These are phyloP conservation scores for Scytalopus superciliaris DNA, from an alignment of 2,113 vertebrate genomes.

Conservation along the genomic window DNA sequence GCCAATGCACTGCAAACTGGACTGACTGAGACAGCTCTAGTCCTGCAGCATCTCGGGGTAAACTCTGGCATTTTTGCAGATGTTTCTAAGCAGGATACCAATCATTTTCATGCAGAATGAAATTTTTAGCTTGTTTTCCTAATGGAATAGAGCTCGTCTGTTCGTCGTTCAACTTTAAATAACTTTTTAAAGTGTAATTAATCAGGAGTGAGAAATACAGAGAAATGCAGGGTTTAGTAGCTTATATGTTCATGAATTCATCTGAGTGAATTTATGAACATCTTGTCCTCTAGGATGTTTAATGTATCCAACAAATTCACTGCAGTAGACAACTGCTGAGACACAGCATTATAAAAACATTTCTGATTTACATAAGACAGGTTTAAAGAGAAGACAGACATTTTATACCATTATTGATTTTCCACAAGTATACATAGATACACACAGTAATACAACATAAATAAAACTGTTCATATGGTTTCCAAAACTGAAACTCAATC, in stretches of 20 bases:
- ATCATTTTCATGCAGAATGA: not conserved
- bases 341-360: not conserved
- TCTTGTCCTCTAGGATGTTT: not conserved
- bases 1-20: fast-evolving
- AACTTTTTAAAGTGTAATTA: not conserved
- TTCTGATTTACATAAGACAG: not conserved
- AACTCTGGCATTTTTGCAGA: not conserved
- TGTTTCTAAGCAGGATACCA: not conserved
- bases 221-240: not conserved
- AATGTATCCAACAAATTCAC: not conserved
- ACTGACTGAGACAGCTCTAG: not conserved
- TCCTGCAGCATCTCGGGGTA: not conserved
- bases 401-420: not conserved
- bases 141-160: not conserved
- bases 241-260: not conserved
- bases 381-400: not conserved
- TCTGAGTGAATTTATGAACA: not conserved
- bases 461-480: not conserved
- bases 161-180: not conserved
- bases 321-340: not conserved
- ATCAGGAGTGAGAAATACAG: not conserved
- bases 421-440: not conserved
- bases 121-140: not conserved
- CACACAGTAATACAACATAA: not conserved
- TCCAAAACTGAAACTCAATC: not conserved